A percentile compares a stretch with the other conserved stretches of the same genome.
Evolutionary conservation across 2,113 vertebrate genomes (phyloP).

Genomic region (Rhinoptilus africanus): DNA sequence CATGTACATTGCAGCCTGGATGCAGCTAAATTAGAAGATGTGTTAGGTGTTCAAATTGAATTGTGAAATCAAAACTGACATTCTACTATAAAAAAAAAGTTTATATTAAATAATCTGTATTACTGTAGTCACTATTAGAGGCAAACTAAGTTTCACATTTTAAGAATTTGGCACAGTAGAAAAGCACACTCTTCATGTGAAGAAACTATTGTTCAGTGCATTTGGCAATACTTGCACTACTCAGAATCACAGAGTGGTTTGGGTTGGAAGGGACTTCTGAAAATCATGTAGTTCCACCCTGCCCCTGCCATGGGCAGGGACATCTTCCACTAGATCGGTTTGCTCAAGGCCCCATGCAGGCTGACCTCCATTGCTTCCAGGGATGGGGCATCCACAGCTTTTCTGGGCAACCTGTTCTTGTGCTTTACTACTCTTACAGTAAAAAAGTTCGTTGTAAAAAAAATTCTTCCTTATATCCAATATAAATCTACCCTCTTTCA

Average conservation of each 20-base stretch:
- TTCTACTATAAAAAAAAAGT: not conserved
- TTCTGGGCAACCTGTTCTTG: not conserved
- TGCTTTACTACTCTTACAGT: not conserved
- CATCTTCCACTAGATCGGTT: not conserved
- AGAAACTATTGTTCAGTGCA: not conserved
- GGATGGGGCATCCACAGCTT: not conserved
- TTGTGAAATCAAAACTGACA: not conserved
- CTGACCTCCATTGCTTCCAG: not conserved
- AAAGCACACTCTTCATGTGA: not conserved
- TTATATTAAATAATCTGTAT: not conserved
- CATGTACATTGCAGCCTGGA: not conserved
- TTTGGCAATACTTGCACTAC: not conserved
- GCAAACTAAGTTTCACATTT: not conserved
- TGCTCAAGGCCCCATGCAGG: not conserved
- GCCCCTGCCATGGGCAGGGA: not conserved
- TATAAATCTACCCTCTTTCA: not conserved
- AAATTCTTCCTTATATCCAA: not conserved
- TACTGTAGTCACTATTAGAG: not conserved
- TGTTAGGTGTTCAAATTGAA: not conserved
- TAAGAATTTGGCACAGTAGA: not conserved
- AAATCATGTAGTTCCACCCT: not conserved
- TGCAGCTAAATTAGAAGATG: not conserved
- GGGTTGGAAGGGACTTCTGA: not conserved
- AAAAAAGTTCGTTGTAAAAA: not conserved
- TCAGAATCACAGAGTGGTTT: not conserved